A percentile compares a stretch with the other conserved stretches of the same genome.
Evolutionary conservation across 2,888 invertebrate genomes (phyloP).

Genomic region (Alloscopus bannaensis): DNA sequence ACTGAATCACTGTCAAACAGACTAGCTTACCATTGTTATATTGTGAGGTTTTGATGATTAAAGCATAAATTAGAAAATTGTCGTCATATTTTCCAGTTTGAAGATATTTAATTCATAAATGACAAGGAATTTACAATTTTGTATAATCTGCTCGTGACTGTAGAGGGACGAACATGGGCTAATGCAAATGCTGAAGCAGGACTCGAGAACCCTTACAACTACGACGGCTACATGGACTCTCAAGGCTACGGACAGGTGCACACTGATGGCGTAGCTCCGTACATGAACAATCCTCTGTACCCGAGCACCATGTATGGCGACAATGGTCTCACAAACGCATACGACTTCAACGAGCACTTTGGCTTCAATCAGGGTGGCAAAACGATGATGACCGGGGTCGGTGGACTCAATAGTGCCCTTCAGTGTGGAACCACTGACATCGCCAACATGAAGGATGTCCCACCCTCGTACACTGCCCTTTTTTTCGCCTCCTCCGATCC

Average conservation of each 20-base stretch:
- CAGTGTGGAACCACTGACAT: slow-evolving; percentile 1
- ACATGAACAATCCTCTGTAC: slow-evolving; percentile 38
- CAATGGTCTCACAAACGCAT: slow-evolving; percentile 36
- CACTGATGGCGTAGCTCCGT: slow-evolving; percentile 34
- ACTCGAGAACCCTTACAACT: slow-evolving; percentile 41
- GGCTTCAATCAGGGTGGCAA: slow-evolving; percentile 39
- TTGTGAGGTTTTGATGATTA: no score
- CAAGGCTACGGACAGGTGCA: slow-evolving; percentile 48
- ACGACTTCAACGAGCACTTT: slow-evolving; percentile 49
- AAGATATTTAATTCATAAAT: no score
- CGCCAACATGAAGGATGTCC: slow-evolving; percentile 32
- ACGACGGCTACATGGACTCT: slow-evolving; percentile 44
- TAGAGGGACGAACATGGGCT: slow-evolving; percentile 54
- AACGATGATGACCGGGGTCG: slow-evolving; percentile 12
- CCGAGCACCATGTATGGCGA: slow-evolving; percentile 23
- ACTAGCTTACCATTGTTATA: no score
- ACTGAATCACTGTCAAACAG: no score
- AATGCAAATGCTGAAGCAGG: slow-evolving; percentile 38
- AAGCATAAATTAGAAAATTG: no score
- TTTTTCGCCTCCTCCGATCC: slow-evolving; percentile 45
- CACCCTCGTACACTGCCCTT: slow-evolving; percentile 47
- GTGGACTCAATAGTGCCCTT: background rate
- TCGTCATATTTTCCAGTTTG: no score
- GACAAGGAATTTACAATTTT: no score
- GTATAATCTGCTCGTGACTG: no score